Conservation (phyloP, 2,888 invertebrate species). For the Agrilus mali region DNA sequence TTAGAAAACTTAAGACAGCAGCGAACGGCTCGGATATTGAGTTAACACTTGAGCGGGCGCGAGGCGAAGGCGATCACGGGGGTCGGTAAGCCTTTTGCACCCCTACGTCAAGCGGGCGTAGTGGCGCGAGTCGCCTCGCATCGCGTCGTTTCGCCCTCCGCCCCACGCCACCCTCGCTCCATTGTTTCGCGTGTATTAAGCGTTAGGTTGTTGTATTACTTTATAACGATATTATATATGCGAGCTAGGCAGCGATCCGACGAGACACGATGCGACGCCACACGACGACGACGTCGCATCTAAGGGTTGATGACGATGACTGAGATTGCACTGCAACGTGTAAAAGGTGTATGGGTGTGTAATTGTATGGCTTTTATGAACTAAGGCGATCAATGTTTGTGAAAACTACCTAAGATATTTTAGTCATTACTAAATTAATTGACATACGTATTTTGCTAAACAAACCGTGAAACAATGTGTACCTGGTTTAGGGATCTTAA, state of each 20-base stretch:
- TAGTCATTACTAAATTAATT: no score
- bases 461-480: no score
- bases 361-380: no score
- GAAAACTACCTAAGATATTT: no score
- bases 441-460: no score
- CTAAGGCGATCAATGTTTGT: no score
- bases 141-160: not conserved
- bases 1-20: constrained; percentile 35
- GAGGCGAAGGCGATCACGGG: constrained; percentile 11
- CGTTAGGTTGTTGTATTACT: not conserved
- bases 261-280: not conserved
- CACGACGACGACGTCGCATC: not conserved
- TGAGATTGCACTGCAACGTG: no score
- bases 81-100: constrained; percentile 12
- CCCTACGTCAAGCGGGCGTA: constrained; percentile 1
- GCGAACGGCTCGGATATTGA: constrained; percentile 29
- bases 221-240: no score
- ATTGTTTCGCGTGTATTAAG: not conserved
- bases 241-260: not conserved
- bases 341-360: no score
- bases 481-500: no score
- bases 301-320: no score
- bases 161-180: not conserved
- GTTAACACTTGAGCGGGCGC: constrained; percentile 25
- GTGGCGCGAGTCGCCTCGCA: not conserved